Evolutionary conservation across 1,140 invertebrate genomes (phyloP).

Genomic region (Drusus annulatus): DNA sequence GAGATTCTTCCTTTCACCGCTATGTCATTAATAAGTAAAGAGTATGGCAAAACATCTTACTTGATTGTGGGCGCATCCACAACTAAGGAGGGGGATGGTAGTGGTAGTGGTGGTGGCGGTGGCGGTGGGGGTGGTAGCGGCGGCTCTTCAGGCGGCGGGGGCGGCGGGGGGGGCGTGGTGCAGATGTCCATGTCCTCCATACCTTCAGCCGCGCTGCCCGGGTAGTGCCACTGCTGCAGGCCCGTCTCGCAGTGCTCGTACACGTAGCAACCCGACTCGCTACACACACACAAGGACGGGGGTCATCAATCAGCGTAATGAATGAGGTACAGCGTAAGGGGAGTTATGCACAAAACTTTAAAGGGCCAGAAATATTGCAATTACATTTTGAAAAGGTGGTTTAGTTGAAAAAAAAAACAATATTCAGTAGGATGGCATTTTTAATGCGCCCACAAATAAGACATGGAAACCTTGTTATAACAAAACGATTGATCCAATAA

Average conservation of each 20-base stretch:
- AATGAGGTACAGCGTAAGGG: too few relatives aligned
- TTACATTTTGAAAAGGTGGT: too few relatives aligned
- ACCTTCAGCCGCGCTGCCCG: constrained; percentile 58
- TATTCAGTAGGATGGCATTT: too few relatives aligned
- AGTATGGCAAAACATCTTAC: background rate
- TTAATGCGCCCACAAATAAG: too few relatives aligned
- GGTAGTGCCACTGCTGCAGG: constrained; percentile 68
- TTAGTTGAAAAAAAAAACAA: too few relatives aligned
- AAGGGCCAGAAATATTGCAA: background rate
- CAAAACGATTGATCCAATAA: too few relatives aligned
- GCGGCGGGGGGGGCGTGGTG: constrained; percentile 66
- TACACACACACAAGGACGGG: constrained; percentile 56
- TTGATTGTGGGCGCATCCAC: background rate
- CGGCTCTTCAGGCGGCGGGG: constrained; percentile 36
- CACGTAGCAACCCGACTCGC: constrained; percentile 68
- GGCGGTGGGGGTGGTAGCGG: constrained; percentile 27
- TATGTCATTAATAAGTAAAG: too few relatives aligned
- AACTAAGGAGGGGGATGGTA: too few relatives aligned
- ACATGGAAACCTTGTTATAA: too few relatives aligned
- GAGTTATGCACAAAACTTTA: background rate
- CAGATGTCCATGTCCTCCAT: constrained; percentile 69
- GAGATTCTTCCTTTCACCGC: too few relatives aligned
- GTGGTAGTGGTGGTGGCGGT: background rate
- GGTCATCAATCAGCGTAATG: constrained; percentile 1
- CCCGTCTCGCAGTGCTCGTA: constrained; percentile 67